A percentile compares a stretch with the other conserved stretches of the same genome.
Conservation (phyloP, 2,797 vertebrate species). For the Masticophis lateralis region DNA sequence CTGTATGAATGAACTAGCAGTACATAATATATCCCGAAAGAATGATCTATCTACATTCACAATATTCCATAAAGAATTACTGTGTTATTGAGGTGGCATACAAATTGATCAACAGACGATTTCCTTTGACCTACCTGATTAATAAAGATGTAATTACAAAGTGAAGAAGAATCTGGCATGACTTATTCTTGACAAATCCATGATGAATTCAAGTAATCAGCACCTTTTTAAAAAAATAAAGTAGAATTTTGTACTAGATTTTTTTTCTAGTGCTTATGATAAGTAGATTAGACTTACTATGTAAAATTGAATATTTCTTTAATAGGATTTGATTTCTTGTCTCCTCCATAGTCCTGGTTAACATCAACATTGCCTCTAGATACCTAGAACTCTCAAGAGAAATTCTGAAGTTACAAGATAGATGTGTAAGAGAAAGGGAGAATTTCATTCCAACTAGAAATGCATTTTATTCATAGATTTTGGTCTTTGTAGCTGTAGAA, state of each 20-base stretch:
- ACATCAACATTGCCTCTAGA: neutral
- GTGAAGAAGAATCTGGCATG: neutral
- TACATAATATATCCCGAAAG: neutral
- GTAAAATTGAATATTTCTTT: neutral
- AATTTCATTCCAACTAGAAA: neutral
- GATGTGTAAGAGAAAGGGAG: neutral
- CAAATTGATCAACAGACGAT: neutral
- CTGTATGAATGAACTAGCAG: neutral
- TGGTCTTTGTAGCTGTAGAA: neutral
- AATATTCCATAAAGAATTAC: neutral
- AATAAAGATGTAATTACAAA: neutral
- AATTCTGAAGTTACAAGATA: neutral
- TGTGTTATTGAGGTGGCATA: neutral
- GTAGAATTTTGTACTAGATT: neutral
- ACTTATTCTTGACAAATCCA: neutral
- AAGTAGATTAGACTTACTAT: neutral
- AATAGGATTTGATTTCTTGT: neutral
- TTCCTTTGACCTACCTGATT: neutral
- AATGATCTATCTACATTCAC: neutral
- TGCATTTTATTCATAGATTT: neutral
- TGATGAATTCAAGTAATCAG: neutral
- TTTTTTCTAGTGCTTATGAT: neutral
- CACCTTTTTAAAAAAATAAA: neutral
- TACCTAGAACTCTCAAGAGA: neutral
- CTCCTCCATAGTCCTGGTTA: neutral